A percentile compares a stretch with the other conserved stretches of the same genome.
Conservation (phyloP, 2,888 invertebrate genomes). For the Melanargia galathea region DNA sequence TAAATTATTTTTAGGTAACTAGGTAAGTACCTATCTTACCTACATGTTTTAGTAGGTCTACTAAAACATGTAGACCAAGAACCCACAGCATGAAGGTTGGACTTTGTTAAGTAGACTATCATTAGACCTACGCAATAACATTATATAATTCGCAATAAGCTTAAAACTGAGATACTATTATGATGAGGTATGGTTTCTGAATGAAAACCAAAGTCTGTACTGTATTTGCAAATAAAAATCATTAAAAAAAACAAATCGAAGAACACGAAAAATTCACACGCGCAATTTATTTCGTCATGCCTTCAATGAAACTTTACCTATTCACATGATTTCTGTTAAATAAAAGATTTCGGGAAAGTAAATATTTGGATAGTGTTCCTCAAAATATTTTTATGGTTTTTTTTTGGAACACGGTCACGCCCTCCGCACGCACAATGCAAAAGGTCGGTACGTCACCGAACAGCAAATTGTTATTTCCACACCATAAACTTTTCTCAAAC, state of each 20-base stretch:
- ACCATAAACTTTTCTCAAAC: conserved; percentile 74
- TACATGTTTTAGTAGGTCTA: no score
- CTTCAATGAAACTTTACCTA: conserved; percentile 9
- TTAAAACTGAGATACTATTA: no score
- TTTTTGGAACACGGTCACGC: conserved; percentile 67
- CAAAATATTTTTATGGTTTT: conserved; percentile 67
- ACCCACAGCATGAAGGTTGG: no score
- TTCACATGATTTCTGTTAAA: conserved; percentile 37
- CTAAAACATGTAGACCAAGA: no score
- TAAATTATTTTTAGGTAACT: no score
- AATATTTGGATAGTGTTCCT: conserved; percentile 76
- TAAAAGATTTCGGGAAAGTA: conserved; percentile 66
- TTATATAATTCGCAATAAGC: no score
- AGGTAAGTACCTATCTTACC: no score
- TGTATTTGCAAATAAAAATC: neutral
- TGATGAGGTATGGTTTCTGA: no score
- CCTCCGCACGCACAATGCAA: conserved; percentile 64
- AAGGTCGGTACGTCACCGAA: conserved; percentile 57
- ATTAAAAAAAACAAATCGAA: neutral
- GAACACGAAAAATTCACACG: neutral
- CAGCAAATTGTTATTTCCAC: conserved; percentile 80
- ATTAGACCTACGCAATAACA: no score
- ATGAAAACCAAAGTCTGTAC: no score
- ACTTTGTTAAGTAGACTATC: no score
- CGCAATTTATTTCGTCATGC: neutral